Conservation (phyloP, 2,797 vertebrate species). For the Sebastes oblongus region DNA sequence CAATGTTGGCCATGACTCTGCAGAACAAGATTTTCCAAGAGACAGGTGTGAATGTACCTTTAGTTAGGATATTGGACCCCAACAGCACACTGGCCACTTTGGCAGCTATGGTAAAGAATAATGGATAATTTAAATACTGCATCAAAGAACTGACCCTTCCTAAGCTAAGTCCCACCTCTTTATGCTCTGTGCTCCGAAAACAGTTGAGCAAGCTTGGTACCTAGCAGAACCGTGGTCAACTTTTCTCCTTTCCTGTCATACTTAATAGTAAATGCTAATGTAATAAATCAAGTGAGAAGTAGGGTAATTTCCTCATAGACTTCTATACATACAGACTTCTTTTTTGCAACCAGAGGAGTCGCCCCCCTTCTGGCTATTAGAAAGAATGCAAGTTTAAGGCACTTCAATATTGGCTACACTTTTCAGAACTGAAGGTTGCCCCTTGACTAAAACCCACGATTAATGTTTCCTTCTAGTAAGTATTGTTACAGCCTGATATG, state of each 20-base stretch:
- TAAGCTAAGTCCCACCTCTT: too few species aligned
- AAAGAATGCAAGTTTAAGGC: not conserved
- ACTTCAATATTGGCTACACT: too few species aligned
- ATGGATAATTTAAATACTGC: not conserved
- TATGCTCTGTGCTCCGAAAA: too few species aligned
- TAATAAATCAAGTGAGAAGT: not conserved
- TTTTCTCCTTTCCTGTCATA: too few species aligned
- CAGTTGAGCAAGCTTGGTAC: too few species aligned
- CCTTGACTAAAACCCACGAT: not conserved
- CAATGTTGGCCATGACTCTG: conserved; percentile 89
- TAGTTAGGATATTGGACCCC: conserved; percentile 85
- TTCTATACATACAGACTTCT: not conserved
- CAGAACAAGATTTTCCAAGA: conserved; percentile 87
- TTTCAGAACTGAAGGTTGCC: too few species aligned
- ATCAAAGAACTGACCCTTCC: not conserved
- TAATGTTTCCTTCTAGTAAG: not conserved
- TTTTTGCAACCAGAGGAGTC: not conserved
- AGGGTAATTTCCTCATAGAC: accelerated
- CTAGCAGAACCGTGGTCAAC: too few species aligned
- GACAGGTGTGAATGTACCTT: conserved; percentile 82
- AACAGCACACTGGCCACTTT: conserved; percentile 71
- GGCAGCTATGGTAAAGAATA: conserved; percentile 40
- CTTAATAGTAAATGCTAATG: too few species aligned
- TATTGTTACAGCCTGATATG: not conserved
- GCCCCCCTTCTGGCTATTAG: not conserved